A percentile compares a stretch with the other conserved stretches of the same genome.
Conservation (phyloP, 2,888 invertebrate genomes). For the Plemyria rubiginata region DNA sequence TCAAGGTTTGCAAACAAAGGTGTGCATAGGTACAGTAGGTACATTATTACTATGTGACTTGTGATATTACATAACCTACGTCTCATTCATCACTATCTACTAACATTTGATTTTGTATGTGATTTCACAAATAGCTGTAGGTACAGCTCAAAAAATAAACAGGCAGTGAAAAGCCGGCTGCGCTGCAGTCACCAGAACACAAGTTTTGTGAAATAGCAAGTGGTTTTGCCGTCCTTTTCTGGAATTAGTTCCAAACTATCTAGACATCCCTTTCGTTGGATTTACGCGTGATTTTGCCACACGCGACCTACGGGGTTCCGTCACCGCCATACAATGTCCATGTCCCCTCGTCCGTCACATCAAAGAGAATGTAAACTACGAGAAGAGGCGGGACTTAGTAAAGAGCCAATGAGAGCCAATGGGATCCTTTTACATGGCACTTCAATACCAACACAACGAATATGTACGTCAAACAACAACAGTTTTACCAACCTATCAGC, state of each 20-base stretch:
- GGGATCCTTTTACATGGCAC: too few relatives aligned
- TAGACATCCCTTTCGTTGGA: conserved; percentile 45
- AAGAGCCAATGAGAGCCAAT: too few relatives aligned
- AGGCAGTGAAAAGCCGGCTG: conserved; percentile 37
- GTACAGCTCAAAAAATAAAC: conserved; percentile 29
- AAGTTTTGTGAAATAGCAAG: conserved; percentile 31
- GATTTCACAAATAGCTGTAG: conserved; percentile 19
- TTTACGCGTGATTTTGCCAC: conserved; percentile 28
- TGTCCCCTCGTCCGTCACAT: conserved; percentile 33
- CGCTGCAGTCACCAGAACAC: conserved; percentile 43
- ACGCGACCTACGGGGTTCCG: conserved; percentile 32
- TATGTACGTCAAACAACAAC: too few relatives aligned
- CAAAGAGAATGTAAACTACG: too few relatives aligned
- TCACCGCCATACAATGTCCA: conserved; percentile 8
- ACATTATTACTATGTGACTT: too few relatives aligned
- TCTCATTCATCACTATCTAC: not conserved
- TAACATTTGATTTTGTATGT: conserved; percentile 12
- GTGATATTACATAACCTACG: not conserved
- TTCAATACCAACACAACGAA: too few relatives aligned
- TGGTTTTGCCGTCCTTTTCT: conserved; percentile 48
- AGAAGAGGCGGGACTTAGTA: too few relatives aligned
- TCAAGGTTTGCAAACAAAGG: conserved; percentile 2
- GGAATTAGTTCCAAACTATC: conserved; percentile 19
- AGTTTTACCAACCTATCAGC: too few relatives aligned
- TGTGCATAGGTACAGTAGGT: too few relatives aligned